A percentile compares a stretch with the other conserved stretches of the same genome.
These are phyloP conservation scores for Poeciliopsis infans DNA, from an alignment of 2,797 vertebrate genomes.

Conservation along the genomic window DNA sequence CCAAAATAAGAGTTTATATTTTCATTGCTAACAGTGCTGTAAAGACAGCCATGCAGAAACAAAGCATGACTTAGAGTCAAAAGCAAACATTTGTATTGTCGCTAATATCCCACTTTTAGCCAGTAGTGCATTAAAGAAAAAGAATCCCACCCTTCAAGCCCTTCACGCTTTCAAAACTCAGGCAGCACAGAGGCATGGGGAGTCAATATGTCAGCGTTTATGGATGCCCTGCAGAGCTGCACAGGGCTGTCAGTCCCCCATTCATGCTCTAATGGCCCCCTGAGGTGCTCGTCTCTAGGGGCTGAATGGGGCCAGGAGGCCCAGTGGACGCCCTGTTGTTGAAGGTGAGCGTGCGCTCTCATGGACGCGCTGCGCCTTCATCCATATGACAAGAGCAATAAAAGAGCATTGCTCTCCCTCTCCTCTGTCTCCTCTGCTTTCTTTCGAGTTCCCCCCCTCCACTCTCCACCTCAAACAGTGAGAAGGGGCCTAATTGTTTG, in stretches of 20 bases:
- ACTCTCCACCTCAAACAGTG: constrained; percentile 72
- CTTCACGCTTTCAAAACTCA: constrained; percentile 87
- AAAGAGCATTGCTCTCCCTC: constrained; percentile 82
- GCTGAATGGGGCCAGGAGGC: constrained; percentile 84
- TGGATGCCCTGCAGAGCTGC: constrained; percentile 88
- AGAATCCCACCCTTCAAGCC: constrained; percentile 72
- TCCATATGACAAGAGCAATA: constrained; percentile 89
- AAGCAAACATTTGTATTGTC: constrained; percentile 57
- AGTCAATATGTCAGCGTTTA: constrained; percentile 92
- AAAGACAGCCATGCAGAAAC: background rate
- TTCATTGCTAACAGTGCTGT: background rate
- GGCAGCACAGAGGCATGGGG: constrained; percentile 84
- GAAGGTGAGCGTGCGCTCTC: constrained; percentile 87
- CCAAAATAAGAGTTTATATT: constrained; percentile 9
- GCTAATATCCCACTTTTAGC: constrained; percentile 61
- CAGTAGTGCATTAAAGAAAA: constrained; percentile 58
- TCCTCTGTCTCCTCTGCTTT: constrained; percentile 67
- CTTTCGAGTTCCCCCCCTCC: constrained; percentile 26
- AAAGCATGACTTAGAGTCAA: constrained; percentile 35
- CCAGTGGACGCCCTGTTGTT: constrained; percentile 84
- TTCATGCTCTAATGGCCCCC: constrained; percentile 91
- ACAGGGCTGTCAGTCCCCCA: constrained; percentile 89
- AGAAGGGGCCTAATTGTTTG: constrained; percentile 85
- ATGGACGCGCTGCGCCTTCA: constrained; percentile 81
- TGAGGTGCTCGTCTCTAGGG: constrained; percentile 87